Conservation (phyloP, 2,888 invertebrate species). For the Torymus aiolomorphi region DNA sequence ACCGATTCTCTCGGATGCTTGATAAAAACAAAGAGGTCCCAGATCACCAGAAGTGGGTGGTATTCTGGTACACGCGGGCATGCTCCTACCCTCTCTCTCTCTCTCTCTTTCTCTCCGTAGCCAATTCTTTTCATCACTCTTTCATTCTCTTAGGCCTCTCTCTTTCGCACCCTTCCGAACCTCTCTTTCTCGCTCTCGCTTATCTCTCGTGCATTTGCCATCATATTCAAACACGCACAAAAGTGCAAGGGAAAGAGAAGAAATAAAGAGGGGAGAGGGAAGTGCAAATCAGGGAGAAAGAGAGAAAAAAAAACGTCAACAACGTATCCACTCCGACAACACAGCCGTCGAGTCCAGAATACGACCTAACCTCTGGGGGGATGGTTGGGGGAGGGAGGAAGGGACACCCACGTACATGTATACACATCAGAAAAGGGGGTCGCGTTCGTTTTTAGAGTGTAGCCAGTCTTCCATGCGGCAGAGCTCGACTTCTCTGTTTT, state of each 20-base stretch:
- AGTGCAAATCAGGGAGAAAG: not conserved
- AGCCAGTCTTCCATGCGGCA: constrained; percentile 58
- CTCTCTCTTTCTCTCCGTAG: constrained; percentile 12
- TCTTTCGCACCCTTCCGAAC: not conserved
- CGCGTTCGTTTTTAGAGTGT: constrained; percentile 59
- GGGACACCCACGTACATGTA: too few relatives aligned
- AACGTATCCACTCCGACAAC: too few relatives aligned
- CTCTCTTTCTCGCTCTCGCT: constrained; percentile 2
- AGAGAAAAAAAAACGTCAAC: not conserved
- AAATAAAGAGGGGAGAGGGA: constrained; percentile 5
- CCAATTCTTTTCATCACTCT: constrained; percentile 22
- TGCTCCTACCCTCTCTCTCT: not conserved
- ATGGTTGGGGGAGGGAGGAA: not conserved
- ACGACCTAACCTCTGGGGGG: constrained; percentile 46
- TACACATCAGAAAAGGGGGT: constrained; percentile 38
- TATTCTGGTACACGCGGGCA: constrained; percentile 57
- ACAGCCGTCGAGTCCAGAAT: constrained; percentile 56
- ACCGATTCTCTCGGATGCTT: constrained; percentile 25
- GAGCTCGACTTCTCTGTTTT: constrained; percentile 51
- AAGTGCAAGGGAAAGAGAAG: constrained; percentile 5
- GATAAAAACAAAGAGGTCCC: constrained; percentile 9
- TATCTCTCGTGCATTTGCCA: constrained; percentile 6
- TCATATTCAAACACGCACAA: not conserved
- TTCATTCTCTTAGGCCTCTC: constrained; percentile 16
- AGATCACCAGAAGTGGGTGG: constrained; percentile 60